Conservation (phyloP, 2,797 vertebrate species). For the Forpus xanthops region DNA sequence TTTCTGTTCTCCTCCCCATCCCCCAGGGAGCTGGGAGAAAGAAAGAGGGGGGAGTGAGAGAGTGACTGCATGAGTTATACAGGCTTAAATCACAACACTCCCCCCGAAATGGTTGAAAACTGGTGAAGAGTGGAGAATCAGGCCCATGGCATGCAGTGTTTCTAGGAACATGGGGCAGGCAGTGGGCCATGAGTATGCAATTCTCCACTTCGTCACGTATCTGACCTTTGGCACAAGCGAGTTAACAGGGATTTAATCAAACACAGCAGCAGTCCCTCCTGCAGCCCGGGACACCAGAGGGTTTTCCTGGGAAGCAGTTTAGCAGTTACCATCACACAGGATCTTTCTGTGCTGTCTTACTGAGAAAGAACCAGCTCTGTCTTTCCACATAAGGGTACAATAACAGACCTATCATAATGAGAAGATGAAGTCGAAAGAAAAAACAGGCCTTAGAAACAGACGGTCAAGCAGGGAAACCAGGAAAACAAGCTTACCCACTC, state of each 20-base stretch:
- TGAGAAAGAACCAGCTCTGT: background rate
- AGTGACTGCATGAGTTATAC: no score
- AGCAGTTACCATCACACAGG: background rate
- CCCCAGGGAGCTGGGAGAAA: no score
- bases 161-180: background rate
- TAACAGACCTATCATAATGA: background rate
- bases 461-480: background rate
- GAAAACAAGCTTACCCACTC: background rate
- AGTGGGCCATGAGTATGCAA: background rate
- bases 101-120: rapidly evolving
- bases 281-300: background rate
- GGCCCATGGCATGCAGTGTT: rapidly evolving
- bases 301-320: background rate
- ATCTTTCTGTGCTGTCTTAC: background rate
- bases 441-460: background rate
- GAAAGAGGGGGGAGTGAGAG: no score
- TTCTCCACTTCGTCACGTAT: background rate
- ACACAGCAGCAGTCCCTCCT: background rate
- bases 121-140: background rate
- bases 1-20: no score
- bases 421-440: background rate
- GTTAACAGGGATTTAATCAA: background rate
- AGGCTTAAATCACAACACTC: no score
- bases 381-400: background rate
- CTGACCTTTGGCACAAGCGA: background rate